Evolutionary conservation across 2,113 vertebrate genomes (phyloP), one percentile per base, ranked within the genome.

Genomic region (Xyrauchen texanus): DNA sequence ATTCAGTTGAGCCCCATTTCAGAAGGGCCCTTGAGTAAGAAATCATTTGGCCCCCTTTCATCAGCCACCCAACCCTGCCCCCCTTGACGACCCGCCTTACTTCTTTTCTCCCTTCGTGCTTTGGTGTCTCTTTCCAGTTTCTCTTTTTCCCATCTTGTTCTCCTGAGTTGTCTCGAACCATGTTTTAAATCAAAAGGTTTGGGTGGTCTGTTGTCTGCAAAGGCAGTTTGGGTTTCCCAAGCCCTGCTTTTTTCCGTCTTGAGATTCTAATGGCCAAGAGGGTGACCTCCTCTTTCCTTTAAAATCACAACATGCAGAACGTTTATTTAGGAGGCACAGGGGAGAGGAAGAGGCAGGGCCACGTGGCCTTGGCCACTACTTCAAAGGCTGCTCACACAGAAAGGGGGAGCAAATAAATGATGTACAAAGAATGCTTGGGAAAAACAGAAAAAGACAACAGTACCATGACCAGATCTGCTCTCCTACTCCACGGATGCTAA

Each of bases 311-410:
- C 68, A 57, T 85, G 85, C 88, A 89, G 84, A 90, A 88, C 85
- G 85, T 90, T 89, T 89, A 91, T 88, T 90, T 87, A 86, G 82
- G 83, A 90, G 87, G 84, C 73, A 61, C 73, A 82, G 86, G 71
- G 75, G 73, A 75, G 60, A 80, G 76, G 68, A 85, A 84, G 84
- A 82, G 80, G 84, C 34, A 7, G 71, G 84, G 68, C 60, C 80
- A 60, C 53, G 49, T 77, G 68, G 71, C 75, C 70, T 85, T 80
- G 82, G 82, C 80, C 80, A 67, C 46, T 21, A 85, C 86, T 87
- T 88, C 82, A 90, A 84, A 89, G 86, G 79, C 49, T 61, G 68
- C 63, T 80, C 69, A 73, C 66, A 77, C 64, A 49, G 65, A 42
- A 66, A 71, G 82, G 45, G 75, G 72, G 49, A 46, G 51, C 34